Conservation (phyloP, 2,113 vertebrate genomes). For the Puma concolor region DNA sequence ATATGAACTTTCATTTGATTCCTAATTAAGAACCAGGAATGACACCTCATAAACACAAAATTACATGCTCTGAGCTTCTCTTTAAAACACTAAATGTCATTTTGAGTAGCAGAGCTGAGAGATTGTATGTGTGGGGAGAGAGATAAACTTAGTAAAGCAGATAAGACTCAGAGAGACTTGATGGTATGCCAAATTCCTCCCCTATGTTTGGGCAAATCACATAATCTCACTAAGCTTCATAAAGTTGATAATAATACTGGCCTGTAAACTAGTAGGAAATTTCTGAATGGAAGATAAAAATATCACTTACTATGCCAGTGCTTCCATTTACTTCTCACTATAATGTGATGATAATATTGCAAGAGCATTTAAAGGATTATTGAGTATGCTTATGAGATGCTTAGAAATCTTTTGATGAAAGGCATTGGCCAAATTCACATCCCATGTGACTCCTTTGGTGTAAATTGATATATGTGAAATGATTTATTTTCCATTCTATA, state of each 20-base stretch:
- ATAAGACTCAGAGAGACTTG: conserved; percentile 44
- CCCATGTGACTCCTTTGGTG: neutral
- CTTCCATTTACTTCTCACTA: conserved; percentile 51
- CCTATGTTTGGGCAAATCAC: conserved; percentile 58
- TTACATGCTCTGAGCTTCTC: neutral
- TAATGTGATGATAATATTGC: conserved; percentile 33
- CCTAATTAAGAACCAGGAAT: conserved; percentile 1
- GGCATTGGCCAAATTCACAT: conserved; percentile 51
- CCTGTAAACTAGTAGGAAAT: conserved; percentile 57
- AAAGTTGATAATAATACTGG: conserved; percentile 54
- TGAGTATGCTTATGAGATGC: conserved; percentile 31
- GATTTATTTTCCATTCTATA: conserved; percentile 22
- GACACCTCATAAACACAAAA: neutral
- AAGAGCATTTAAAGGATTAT: conserved; percentile 11
- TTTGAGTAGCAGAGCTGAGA: conserved; percentile 19
- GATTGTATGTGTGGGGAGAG: neutral
- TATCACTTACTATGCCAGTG: conserved; percentile 56
- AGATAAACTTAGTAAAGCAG: conserved; percentile 48
- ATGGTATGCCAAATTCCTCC: conserved; percentile 60
- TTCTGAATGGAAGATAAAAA: conserved; percentile 66
- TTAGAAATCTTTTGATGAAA: conserved; percentile 69
- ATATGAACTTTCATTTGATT: conserved; percentile 32
- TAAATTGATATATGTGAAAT: conserved; percentile 53
- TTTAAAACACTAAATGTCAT: conserved; percentile 51
- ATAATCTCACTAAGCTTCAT: conserved; percentile 63